Evolutionary conservation across 2,888 invertebrate species (phyloP), one percentile per base, ranked within the genome.

Genomic region (Drosophila imparisetae): DNA sequence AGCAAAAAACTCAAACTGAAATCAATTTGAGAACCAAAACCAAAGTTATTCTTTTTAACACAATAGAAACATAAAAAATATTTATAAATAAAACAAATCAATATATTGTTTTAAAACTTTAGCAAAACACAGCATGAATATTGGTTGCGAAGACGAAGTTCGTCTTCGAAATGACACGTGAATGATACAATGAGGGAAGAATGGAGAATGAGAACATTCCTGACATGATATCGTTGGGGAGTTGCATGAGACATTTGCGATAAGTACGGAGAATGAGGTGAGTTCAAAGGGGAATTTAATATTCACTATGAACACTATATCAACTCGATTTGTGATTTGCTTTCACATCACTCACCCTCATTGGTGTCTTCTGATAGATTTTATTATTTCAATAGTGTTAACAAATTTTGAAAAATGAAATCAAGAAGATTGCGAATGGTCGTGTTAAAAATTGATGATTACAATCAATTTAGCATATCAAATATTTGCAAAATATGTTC

Each of bases 271-370:
- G 65, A 72, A 72, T 78, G 80, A 68, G 68, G 60, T 71, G 80
- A 80, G 71, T 53, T 55, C 21, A 30, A 48, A 32, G 49, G n/a
- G 57, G 48, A 52, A 30, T 52, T 60, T 49, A 52, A 60, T 57
- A 38, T 73, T 42, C 30, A 57, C 59, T 48, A 48, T 49, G 72
- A 60, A 64, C 21, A 70, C 53, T 67, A 80, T 60, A 66, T 71
- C 71, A 84, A 79, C 57, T 75, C 66, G 58, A 62, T 65, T 58
- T 27, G 63, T 58, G 61, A 57, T 66, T 60, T 8, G 50, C 53
- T 64, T 63, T 72, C 68, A 68, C 81, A 83, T 85, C 92, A 93
- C 92, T 92, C 92, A 92, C 92, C 93, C 90, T 93, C 93, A 83
- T 91, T 92, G 78, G 92, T 89, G 82, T 93, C 93, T 92, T 93